phyloP scores from a whole-genome alignment of 2,797 vertebrate genomes.

The Phoxinus dragarum region DNA sequence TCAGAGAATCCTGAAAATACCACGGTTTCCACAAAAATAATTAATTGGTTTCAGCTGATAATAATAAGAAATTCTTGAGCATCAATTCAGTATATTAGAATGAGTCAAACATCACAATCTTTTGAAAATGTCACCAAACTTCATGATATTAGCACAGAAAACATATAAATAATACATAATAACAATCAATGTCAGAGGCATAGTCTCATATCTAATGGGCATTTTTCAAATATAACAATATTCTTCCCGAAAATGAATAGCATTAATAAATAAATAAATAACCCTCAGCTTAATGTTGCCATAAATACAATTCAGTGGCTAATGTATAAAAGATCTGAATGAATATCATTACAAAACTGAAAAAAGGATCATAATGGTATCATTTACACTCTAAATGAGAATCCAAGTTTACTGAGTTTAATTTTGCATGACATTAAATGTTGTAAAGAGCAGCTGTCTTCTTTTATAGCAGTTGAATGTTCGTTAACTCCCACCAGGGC shows the following conservation, averaged over 20 bases:
- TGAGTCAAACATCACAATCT: background rate
- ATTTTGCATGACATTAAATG: constrained; percentile 49
- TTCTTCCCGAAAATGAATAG: background rate
- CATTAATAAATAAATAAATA: background rate
- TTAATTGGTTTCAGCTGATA: background rate
- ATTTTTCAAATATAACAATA: background rate
- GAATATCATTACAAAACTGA: constrained; percentile 5
- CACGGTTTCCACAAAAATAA: background rate
- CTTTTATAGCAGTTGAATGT: constrained; percentile 13
- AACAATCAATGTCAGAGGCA: background rate
- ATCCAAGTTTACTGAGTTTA: constrained; percentile 31
- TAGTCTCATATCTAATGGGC: background rate
- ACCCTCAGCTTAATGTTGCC: background rate
- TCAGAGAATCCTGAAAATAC: background rate
- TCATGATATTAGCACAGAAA: background rate
- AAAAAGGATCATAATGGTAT: background rate
- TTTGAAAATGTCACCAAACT: background rate
- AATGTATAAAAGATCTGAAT: background rate
- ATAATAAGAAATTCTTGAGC: background rate
- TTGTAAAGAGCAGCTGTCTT: constrained; percentile 34
- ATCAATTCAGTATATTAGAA: background rate
- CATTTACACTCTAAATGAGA: constrained; percentile 38
- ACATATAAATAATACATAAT: background rate
- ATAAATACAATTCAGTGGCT: background rate
- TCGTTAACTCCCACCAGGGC: background rate